Percentiles rank a stretch among this genome's conserved stretches.
phyloP scores from a whole-genome alignment of 2,113 vertebrate species.

The Tachycineta bicolor region DNA sequence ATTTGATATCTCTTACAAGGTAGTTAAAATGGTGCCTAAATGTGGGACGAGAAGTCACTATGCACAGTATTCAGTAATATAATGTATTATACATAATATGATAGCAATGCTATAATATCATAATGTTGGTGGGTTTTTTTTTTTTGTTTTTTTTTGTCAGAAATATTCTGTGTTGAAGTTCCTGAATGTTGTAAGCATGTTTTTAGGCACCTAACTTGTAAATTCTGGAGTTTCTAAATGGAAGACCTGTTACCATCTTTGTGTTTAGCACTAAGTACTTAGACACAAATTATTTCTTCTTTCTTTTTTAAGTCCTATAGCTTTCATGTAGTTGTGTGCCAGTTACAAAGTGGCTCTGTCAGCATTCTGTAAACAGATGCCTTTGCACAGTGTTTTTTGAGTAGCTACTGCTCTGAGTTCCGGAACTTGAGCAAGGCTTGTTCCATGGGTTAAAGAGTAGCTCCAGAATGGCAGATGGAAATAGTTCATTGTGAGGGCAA shows the following conservation, averaged over 20 bases:
- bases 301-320: background rate
- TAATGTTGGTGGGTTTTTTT: background rate
- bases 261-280: background rate
- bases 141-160: background rate
- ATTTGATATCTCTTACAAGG: background rate
- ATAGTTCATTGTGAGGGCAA: fast-evolving
- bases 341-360: background rate
- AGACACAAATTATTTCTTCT: background rate
- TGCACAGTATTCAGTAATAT: background rate
- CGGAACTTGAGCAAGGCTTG: background rate
- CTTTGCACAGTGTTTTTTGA: background rate
- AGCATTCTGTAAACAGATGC: background rate
- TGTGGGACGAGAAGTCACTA: background rate
- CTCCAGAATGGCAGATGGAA: background rate
- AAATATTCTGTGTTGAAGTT: background rate
- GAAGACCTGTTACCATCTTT: background rate
- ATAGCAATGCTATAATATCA: background rate
- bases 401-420: background rate
- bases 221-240: background rate
- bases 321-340: background rate
- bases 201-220: background rate
- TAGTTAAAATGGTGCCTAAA: background rate
- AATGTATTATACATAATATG: background rate
- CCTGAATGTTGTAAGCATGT: background rate
- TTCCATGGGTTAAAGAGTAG: fast-evolving